These are phyloP conservation scores for Notechis scutatus DNA, from an alignment of 2,113 vertebrate genomes.

Conservation along the genomic window DNA sequence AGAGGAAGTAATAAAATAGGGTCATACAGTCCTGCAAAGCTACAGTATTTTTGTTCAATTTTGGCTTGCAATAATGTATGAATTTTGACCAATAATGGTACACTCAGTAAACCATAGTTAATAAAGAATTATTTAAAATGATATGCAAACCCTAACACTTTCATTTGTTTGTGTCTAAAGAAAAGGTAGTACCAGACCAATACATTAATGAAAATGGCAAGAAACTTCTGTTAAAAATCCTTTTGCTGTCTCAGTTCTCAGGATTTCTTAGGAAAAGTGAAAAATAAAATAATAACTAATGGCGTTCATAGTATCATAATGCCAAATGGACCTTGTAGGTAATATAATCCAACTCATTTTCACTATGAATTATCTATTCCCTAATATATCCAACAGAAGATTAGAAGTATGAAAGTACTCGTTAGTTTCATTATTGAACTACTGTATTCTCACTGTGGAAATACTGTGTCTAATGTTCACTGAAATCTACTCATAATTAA, in stretches of 20 bases:
- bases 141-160: not conserved
- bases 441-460: not conserved
- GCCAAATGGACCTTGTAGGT: not conserved
- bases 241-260: not conserved
- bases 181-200: not conserved
- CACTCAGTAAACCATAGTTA: not conserved
- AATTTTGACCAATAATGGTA: not conserved
- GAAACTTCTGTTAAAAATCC: not conserved
- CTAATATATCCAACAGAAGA: not conserved
- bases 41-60: not conserved
- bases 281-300: not conserved
- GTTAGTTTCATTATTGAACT: not conserved
- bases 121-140: not conserved
- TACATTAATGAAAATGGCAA: not conserved
- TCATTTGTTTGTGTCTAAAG: not conserved
- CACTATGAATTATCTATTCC: not conserved
- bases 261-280: not conserved
- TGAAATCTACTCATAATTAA: not conserved
- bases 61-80: not conserved
- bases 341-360: not conserved
- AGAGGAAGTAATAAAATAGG: not conserved
- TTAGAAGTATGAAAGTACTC: not conserved
- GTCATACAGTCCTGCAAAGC: not conserved
- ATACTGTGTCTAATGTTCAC: not conserved
- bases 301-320: not conserved